Evolutionary conservation across 2,113 vertebrate genomes (phyloP).

Genomic region (Morone saxatilis): DNA sequence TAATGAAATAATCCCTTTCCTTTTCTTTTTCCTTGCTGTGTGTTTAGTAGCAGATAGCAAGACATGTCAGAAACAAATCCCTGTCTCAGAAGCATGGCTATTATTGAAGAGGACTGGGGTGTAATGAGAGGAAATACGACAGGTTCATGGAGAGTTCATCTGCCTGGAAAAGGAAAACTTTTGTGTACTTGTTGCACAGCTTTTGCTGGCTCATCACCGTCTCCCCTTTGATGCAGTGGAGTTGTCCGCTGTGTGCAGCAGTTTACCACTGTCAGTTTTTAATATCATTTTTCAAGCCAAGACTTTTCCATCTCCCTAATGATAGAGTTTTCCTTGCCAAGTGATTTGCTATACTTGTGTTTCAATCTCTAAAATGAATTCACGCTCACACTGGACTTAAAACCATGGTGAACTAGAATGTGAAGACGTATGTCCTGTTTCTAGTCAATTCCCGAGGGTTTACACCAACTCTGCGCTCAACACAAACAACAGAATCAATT

Average conservation of each 20-base stretch:
- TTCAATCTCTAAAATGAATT: background rate
- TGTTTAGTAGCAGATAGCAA: background rate
- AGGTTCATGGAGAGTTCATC: constrained; percentile 55
- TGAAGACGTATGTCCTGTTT: background rate
- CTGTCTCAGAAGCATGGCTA: background rate
- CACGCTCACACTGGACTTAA: background rate
- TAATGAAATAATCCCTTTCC: background rate
- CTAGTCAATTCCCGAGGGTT: background rate
- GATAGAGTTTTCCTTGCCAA: background rate
- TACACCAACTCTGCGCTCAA: background rate
- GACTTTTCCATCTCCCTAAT: background rate
- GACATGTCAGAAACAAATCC: constrained; percentile 15
- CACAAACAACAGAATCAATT: constrained; percentile 16
- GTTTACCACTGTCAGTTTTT: constrained; percentile 2
- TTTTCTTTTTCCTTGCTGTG: background rate
- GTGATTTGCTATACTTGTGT: background rate
- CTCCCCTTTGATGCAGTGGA: background rate
- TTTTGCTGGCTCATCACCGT: background rate
- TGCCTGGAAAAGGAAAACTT: constrained; percentile 13
- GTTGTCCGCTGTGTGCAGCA: constrained; percentile 1
- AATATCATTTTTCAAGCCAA: background rate
- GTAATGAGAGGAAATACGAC: constrained; percentile 48
- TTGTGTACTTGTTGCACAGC: constrained; percentile 11
- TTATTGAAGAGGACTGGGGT: background rate
- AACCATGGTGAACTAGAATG: background rate